phyloP scores from a whole-genome alignment of 2,888 invertebrate species.

The Acanthococcus lagerstroemiae region DNA sequence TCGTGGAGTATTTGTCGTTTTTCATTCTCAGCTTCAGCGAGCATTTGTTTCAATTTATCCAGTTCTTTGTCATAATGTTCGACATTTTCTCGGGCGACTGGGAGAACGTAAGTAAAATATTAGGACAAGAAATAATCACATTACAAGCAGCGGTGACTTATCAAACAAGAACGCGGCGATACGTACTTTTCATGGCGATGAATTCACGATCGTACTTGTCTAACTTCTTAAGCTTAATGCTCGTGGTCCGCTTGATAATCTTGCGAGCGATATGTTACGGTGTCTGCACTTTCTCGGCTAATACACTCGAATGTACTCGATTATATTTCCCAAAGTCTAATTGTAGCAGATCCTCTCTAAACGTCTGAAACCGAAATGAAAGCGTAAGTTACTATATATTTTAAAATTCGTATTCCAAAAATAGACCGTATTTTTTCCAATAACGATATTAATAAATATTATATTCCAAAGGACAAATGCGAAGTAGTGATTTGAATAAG shows the following conservation, averaged over 20 bases:
- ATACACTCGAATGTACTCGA: conserved; percentile 95
- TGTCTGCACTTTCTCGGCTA: conserved; percentile 92
- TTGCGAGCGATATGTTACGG: conserved; percentile 81
- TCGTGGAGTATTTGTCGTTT: conserved; percentile 58
- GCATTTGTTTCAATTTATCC: conserved; percentile 47
- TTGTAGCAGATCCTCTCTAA: conserved; percentile 79
- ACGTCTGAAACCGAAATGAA: conserved; percentile 50
- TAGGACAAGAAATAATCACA: not conserved
- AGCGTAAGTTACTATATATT: too few relatives aligned
- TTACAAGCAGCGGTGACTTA: not conserved
- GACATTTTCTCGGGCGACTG: conserved; percentile 51
- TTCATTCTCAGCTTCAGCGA: conserved; percentile 63
- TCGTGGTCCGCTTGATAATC: too few relatives aligned
- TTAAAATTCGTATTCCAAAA: too few relatives aligned
- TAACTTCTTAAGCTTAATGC: conserved; percentile 68
- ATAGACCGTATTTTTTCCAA: too few relatives aligned
- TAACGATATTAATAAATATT: too few relatives aligned
- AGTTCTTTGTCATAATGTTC: conserved; percentile 51
- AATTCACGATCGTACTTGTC: conserved; percentile 93
- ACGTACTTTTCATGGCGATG: conserved; percentile 59
- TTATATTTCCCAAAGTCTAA: conserved; percentile 94
- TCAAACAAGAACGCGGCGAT: too few relatives aligned
- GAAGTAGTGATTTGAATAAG: too few relatives aligned
- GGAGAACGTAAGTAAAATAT: conserved; percentile 35
- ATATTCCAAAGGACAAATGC: too few relatives aligned